Percentiles rank a stretch among this genome's conserved stretches.
Evolutionary conservation across 2,113 vertebrate species (phyloP).

Genomic region (Dunckerocampus dactyliophorus): DNA sequence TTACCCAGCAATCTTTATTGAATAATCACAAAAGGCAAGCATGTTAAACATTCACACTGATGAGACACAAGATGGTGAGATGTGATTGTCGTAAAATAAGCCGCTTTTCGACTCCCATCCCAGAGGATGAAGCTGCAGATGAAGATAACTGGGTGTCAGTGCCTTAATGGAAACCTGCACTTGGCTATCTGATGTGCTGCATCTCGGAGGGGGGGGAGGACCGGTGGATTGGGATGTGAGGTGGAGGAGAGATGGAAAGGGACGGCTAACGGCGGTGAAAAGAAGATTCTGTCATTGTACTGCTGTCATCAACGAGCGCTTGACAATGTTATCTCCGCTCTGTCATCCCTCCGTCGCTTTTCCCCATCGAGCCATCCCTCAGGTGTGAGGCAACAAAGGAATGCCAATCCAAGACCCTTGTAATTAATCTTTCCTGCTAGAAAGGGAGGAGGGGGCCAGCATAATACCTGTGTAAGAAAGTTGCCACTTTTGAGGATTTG

Average conservation of each 20-base stretch:
- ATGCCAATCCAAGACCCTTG: slow-evolving; percentile 87
- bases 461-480: slow-evolving; percentile 97
- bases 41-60: slow-evolving; percentile 56
- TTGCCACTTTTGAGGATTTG: slow-evolving; percentile 95
- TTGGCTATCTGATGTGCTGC: slow-evolving; percentile 67
- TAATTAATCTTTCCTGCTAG: slow-evolving; percentile 90
- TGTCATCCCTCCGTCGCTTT: slow-evolving; percentile 72
- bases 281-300: slow-evolving; percentile 80
- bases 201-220: slow-evolving; percentile 31
- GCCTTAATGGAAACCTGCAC: slow-evolving; percentile 80
- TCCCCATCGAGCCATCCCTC: slow-evolving; percentile 83
- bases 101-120: slow-evolving; percentile 52
- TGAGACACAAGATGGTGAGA: slow-evolving; percentile 36
- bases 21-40: slow-evolving; percentile 53
- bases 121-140: slow-evolving; percentile 68
- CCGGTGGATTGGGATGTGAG: slow-evolving; percentile 32
- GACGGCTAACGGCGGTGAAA: slow-evolving; percentile 51
- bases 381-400: slow-evolving; percentile 83
- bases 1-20: slow-evolving; percentile 58
- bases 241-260: slow-evolving; percentile 53
- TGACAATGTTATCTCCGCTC: slow-evolving; percentile 93
- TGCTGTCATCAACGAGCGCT: slow-evolving; percentile 83
- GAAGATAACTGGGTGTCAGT: slow-evolving; percentile 77
- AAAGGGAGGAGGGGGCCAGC: slow-evolving; percentile 59
- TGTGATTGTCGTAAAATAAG: slow-evolving; percentile 61